These are phyloP conservation scores for Brachyistius frenatus DNA, from an alignment of 2,113 vertebrate species.

Conservation along the genomic window DNA sequence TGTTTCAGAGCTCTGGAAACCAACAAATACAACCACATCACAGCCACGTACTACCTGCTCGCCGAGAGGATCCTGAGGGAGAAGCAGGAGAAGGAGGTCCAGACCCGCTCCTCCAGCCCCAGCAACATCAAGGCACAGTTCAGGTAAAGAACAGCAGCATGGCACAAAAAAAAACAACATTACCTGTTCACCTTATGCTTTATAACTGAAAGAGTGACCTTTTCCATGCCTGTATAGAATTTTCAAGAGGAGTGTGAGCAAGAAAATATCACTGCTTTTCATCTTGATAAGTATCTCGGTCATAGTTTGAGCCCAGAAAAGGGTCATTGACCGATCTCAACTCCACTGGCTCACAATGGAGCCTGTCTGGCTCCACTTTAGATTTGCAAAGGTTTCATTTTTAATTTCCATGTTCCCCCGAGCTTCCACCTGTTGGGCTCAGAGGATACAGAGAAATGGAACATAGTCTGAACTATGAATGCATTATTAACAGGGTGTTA, in stretches of 20 bases:
- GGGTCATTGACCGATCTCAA: slow-evolving; percentile 31
- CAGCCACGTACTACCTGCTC: slow-evolving; percentile 97
- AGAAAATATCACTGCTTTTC: slow-evolving; percentile 29
- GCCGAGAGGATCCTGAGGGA: slow-evolving; percentile 96
- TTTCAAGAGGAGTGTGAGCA: neutral
- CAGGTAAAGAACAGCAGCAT: slow-evolving; percentile 83
- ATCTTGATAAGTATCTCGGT: slow-evolving; percentile 34
- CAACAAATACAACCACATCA: slow-evolving; percentile 99
- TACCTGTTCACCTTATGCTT: too few species aligned
- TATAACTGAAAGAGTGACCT: too few species aligned
- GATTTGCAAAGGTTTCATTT: slow-evolving; percentile 44
- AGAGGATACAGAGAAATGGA: neutral
- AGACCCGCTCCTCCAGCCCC: slow-evolving; percentile 94
- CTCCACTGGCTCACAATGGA: slow-evolving; percentile 14
- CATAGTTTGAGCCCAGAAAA: slow-evolving; percentile 6
- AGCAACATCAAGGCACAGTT: slow-evolving; percentile 98
- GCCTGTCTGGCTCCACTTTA: slow-evolving; percentile 15
- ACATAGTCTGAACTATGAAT: neutral
- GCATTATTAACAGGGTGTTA: neutral
- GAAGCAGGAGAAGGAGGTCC: slow-evolving; percentile 97
- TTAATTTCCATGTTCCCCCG: slow-evolving; percentile 31
- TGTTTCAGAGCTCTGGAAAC: slow-evolving; percentile 93
- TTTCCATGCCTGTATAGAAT: too few species aligned
- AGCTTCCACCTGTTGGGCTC: slow-evolving; percentile 27
- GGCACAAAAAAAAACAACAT: too few species aligned